Evolutionary conservation across 1,140 invertebrate species (phyloP), one percentile per base, ranked within the genome.

Genomic region (Leucophenga varia): DNA sequence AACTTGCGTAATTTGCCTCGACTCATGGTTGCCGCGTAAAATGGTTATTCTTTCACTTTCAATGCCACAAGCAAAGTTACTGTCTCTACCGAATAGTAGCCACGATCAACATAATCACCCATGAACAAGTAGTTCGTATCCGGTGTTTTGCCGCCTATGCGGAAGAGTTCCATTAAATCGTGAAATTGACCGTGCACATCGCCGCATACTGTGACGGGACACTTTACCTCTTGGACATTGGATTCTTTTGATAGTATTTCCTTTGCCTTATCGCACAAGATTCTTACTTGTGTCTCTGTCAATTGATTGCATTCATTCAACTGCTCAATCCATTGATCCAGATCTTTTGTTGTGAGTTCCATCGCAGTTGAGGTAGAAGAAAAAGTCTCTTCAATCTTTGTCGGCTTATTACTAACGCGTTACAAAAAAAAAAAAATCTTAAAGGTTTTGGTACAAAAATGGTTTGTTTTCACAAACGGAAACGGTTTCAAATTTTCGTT

Each of bases 21-120:
- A 97, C 77, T 99, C 96, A 77, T 98, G 96, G 77, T 99, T 98
- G 37, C 96, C 96, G 76, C 96, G 83, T 43, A 98, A 81, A 77
- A 98, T 98, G 50, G 95, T 98, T 82, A 99, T 97, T 86, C 96
- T 91, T 77, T 98, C 94, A 96, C 93, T 85, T 98, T 98, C 43
- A 98, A 81, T 43, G 94, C 91, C 65, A 98, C 95, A 71, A 98
- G 83, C 68, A 98, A 82, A 60, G 94, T 95, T 61, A 98, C 95
- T 45, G 95, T 98, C 83, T 98, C 96, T 30, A 98, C 95, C 52
- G 93, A 97, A 82, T 98, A 98, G 79, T 98, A 98, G 35, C 96
- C 95, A 82, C 96, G 89, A 80, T 98, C 96, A 98, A n/a, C n/a
- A n/a, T n/a, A n/a, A n/a, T n/a, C n/a, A n/a, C n/a, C n/a, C n/a